Base-by-base conservation (phyloP, 1,140 invertebrate genomes). In the Metaphire vulgaris region DNA sequence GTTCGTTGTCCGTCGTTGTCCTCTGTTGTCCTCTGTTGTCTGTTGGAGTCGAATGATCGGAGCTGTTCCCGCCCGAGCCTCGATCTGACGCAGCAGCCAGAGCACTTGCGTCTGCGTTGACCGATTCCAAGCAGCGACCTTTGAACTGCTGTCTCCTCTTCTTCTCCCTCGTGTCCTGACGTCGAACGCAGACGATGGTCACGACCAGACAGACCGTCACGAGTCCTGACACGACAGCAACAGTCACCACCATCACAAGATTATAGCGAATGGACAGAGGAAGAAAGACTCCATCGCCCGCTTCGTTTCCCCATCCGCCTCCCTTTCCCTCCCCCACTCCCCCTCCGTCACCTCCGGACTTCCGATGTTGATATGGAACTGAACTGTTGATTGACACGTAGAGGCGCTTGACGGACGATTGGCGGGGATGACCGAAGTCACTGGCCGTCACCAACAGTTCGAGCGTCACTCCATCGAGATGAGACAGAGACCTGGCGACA, bases 351-450 rank as follows among this genome's bases (percentile, higher is more conserved):
- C 41, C 41, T 56, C 21, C 41, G 6, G 6, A 6, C 41, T 56
- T 56, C 41, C 6, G 41, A 56, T 56, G 41, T 21, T 56, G 41
- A 21, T 56, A 76, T 16, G 73, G 74, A 67, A 78, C 69, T 0
- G 77, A 78, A 21, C 56, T 71, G 69, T 78, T 78, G 73, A 78
- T 68, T 73, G 70, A 28, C 21, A 78, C 33, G 56, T 74, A 77
- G 33, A 78, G 66, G 33, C 33, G 76, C 16, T 66, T 31, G 29
- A 75, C n/a, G 34, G 69, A 34, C 30, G 26, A 29, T n/a, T 33
- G 33, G 33, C 28, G 73, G 2, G 77, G 77, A 2, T 70, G 56
- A 15, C 77, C 77, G 14, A 41, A 21, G 41, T 78, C 77, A n/a
- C 34, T 31, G 21, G 73, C 77, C 66, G 70, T 26, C 2, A 78